Base-by-base conservation (phyloP, 1,140 invertebrate species). In the Acromyrmex charruanus region DNA sequence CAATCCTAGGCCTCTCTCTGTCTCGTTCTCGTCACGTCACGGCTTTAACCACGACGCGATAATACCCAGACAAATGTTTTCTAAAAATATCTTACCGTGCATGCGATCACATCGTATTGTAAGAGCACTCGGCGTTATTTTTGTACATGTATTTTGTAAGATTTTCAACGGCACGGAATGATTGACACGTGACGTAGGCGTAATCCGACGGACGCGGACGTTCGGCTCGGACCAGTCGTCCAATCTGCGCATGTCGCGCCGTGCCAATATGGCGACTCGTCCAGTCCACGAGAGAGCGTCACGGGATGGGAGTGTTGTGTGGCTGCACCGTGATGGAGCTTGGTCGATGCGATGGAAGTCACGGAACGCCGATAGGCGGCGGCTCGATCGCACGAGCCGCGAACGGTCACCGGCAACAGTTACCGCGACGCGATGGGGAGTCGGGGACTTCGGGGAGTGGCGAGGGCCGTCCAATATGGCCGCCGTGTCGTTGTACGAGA, bases 381-480 rank as follows among this genome's bases (percentile, higher is more conserved):
- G 88, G 88, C 71, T 63, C 75, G 77, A 58, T 90, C 86, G 90
- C 72, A 25, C 81, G 87, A 39, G 6, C 82, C 72, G 25, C 81
- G 87, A 39, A 5, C 82, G 49, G 58, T 28, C n/a, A 7, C 28
- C 31, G n/a, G 5, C 53, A 53, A 84, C 88, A 85, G 69, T 44
- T 55, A 74, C 65, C 9, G 4, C 85, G 61, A 44, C 39, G 69
- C 53, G 77, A 82, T 84, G 71, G 90, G 88, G 49, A 12, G 12
- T 14, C 49, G 49, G 49, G 49, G 49, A 16, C 49, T 16, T 3
- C 86, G 75, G 90, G 89, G 88, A 92, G 91, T 92, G 92, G 89
- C 85, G 87, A 81, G 68, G 66, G 59, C 81, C n/a, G 28, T 63
- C 69, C 91, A 92, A 93, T 82, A 94, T 94, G 93, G 93, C 93